Percentiles rank a stretch among this genome's conserved stretches.
Evolutionary conservation across 1,140 invertebrate species (phyloP).

Genomic region (Cydia strobilella): DNA sequence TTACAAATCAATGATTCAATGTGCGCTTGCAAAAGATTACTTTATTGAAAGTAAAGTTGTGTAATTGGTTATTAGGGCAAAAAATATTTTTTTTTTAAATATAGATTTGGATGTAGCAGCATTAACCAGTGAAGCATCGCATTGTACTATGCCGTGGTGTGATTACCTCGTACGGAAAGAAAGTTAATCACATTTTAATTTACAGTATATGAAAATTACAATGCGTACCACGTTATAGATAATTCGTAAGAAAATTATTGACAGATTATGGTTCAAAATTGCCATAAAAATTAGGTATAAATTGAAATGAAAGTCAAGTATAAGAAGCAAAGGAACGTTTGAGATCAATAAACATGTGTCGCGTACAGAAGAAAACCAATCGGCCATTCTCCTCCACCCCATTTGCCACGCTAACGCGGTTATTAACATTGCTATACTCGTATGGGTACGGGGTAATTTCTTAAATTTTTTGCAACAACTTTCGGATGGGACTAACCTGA

Average conservation of each 20-base stretch:
- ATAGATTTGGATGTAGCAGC: not conserved
- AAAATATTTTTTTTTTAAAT: too few relatives aligned
- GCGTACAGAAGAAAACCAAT: not conserved
- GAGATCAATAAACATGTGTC: not conserved
- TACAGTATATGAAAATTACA: conserved; percentile 5
- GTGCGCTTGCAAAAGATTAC: conserved; percentile 8
- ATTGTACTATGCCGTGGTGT: conserved; percentile 6
- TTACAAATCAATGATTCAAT: conserved; percentile 12
- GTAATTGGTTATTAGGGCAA: not conserved
- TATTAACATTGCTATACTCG: too few relatives aligned
- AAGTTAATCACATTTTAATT: conserved; percentile 9
- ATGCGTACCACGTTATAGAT: not conserved
- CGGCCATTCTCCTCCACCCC: not conserved
- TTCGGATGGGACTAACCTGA: too few relatives aligned
- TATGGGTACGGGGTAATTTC: too few relatives aligned
- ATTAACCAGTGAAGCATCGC: conserved; percentile 3
- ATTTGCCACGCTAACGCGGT: not conserved
- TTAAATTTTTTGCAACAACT: too few relatives aligned
- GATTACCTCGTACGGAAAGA: conserved; percentile 25
- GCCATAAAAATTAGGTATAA: too few relatives aligned
- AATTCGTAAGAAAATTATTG: not conserved
- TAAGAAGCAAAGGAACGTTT: not conserved
- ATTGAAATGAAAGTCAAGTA: not conserved
- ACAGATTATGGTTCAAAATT: not conserved
- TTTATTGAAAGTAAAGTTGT: conserved; percentile 2